phyloP scores from a whole-genome alignment of 2,113 vertebrate genomes.

The Reinhardtius hippoglossoides region DNA sequence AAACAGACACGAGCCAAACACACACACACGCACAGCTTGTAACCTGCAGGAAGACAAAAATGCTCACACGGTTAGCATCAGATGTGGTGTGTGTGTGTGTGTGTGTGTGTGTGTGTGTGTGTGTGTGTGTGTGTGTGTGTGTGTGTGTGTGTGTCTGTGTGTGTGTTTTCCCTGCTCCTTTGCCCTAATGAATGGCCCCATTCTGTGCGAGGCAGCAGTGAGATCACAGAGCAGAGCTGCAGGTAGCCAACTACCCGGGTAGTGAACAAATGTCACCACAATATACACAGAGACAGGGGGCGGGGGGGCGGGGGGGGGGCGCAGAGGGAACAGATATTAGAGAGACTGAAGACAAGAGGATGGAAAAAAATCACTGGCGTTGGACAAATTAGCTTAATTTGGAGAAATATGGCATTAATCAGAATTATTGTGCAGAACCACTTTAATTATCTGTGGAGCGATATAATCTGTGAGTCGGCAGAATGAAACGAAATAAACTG shows the following conservation, averaged over 20 bases:
- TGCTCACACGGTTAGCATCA: background rate
- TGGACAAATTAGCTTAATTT: background rate
- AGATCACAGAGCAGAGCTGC: constrained; percentile 77
- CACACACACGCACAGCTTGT: background rate
- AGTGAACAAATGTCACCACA: constrained; percentile 78
- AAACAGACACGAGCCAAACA: background rate
- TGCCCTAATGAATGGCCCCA: constrained; percentile 74
- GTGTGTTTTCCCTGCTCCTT: constrained; percentile 41
- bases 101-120: constrained; percentile 16
- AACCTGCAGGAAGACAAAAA: background rate
- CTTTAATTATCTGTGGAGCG: background rate
- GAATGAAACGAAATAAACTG: background rate
- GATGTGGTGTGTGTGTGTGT: background rate
- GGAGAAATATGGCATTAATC: background rate
- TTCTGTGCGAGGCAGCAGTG: constrained; percentile 67
- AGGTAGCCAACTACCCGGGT: constrained; percentile 75
- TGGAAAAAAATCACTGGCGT: constrained; percentile 1
- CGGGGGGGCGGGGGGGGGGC: background rate
- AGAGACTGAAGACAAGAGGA: constrained; percentile 23
- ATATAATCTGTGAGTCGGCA: background rate
- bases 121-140: constrained; percentile 6
- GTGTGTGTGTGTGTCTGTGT: constrained; percentile 16
- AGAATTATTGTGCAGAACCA: constrained; percentile 1
- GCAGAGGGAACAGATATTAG: constrained; percentile 15
- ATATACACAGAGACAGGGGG: constrained; percentile 35